Percentiles rank a stretch among this genome's conserved stretches.
Evolutionary conservation across 2,888 invertebrate species (phyloP).

Genomic region (Ceraclea dissimilis): DNA sequence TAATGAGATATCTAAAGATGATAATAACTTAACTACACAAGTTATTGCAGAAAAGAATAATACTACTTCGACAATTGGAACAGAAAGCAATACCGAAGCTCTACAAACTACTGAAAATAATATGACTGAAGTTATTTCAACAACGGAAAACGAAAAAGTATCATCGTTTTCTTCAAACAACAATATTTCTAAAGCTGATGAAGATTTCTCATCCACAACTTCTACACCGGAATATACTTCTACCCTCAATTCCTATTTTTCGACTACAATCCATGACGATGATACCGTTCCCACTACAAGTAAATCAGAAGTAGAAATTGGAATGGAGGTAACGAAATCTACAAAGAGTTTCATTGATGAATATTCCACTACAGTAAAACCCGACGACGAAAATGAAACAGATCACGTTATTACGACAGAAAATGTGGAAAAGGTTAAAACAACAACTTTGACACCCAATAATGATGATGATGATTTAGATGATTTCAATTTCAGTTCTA

Average conservation of each 20-base stretch:
- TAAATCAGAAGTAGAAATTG: background rate
- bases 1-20: no score
- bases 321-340: background rate
- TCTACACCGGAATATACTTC: background rate
- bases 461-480: slow-evolving; percentile 9
- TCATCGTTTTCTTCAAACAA: background rate
- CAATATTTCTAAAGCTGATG: background rate
- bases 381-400: background rate
- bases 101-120: background rate
- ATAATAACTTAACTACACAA: background rate
- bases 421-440: slow-evolving; percentile 19
- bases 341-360: slow-evolving; percentile 4
- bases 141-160: background rate
- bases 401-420: background rate
- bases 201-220: background rate
- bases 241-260: no score
- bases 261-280: no score
- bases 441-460: slow-evolving; percentile 19
- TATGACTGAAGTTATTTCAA: background rate
- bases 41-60: background rate
- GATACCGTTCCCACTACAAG: no score
- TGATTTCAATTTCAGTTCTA: slow-evolving; percentile 21
- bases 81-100: background rate
- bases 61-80: background rate
- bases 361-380: slow-evolving; percentile 8